Evolutionary conservation across 2,113 vertebrate species (phyloP).

Genomic region (Micronycteris hirsuta): DNA sequence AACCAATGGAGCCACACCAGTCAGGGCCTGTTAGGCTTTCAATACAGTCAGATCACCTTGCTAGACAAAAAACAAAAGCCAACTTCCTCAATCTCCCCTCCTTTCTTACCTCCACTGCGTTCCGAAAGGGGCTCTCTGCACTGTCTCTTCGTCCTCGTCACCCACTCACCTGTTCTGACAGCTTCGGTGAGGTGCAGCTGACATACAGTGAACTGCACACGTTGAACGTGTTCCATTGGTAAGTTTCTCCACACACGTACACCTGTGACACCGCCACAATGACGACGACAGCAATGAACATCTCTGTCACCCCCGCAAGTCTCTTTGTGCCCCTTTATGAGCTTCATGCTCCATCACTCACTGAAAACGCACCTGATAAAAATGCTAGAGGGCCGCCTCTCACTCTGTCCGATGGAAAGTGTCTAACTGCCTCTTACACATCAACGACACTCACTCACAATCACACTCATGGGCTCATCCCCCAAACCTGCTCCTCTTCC

Average conservation of each 20-base stretch:
- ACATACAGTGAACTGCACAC: background rate
- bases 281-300: background rate
- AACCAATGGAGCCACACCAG: too few species aligned
- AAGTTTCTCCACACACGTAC: background rate
- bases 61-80: slow-evolving; percentile 7
- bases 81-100: background rate
- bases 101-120: background rate
- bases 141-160: accelerated
- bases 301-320: background rate
- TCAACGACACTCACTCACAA: background rate
- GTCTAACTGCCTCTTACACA: background rate
- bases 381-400: background rate
- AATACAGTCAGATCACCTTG: background rate
- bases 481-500: background rate
- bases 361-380: background rate
- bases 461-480: background rate
- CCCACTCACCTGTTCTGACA: background rate
- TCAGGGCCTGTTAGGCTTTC: too few species aligned
- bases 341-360: background rate
- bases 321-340: background rate
- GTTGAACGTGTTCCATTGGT: background rate
- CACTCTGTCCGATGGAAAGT: background rate
- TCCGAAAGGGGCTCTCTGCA: background rate
- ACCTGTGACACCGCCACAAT: background rate
- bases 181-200: background rate